A percentile compares a stretch with the other conserved stretches of the same genome.
phyloP scores from a whole-genome alignment of 2,888 invertebrate genomes.

The Anthrax anthrax region DNA sequence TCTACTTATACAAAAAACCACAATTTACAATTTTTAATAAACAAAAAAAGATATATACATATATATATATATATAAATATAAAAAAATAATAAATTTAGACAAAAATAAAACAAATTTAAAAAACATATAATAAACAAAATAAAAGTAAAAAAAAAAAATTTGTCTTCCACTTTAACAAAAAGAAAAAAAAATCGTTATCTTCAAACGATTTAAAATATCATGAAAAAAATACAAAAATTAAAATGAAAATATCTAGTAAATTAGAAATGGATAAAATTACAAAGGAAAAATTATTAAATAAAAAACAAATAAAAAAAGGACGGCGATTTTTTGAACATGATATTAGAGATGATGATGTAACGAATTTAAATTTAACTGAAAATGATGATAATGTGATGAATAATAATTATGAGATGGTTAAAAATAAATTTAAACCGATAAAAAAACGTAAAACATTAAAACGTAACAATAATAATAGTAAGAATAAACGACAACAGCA shows the following conservation, averaged over 20 bases:
- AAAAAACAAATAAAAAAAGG: background rate
- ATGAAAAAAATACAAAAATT: background rate
- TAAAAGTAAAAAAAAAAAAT: too few species aligned
- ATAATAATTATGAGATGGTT: constrained; percentile 21
- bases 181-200: constrained; percentile 22
- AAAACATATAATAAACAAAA: too few species aligned
- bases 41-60: too few species aligned
- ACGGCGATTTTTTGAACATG: constrained; percentile 14
- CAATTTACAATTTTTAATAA: too few species aligned
- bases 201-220: constrained; percentile 8
- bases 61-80: too few species aligned
- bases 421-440: constrained; percentile 30
- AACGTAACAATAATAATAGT: constrained; percentile 9
- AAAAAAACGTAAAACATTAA: constrained; percentile 15
- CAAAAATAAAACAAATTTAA: too few species aligned
- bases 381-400: background rate
- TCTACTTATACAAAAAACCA: too few species aligned
- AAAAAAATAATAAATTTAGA: too few species aligned
- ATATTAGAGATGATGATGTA: constrained; percentile 8
- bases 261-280: background rate
- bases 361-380: background rate
- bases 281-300: background rate
- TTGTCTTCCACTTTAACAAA: background rate
- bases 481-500: background rate
- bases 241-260: too few species aligned